Evolutionary conservation across 37 sponge, comb jelly and placozoan species (phyloP), one percentile per base, ranked within the genome.

Genomic region (Spongilla lacustris): DNA sequence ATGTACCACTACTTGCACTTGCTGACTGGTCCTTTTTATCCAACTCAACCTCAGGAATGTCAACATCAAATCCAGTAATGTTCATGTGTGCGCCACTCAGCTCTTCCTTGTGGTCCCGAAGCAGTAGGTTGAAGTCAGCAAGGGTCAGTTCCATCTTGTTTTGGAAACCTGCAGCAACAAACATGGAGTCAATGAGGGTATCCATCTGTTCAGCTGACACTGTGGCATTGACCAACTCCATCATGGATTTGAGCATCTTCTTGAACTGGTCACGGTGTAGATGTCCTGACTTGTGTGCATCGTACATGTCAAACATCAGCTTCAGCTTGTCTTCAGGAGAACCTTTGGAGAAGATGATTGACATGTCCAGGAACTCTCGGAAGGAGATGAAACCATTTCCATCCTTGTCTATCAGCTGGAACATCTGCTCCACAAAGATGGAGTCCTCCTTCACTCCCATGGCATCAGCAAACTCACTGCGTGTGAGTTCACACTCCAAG

Each of bases 291-390:
- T 85, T 87, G 76, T 96, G 89, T 22, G 94, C 86, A 66, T 98
- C 98, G 78, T 98, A 98, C 96, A 98, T 95, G 73, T 91, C 92
- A 80, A 98, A 98, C 91, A 98, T 96, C 73, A 98, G 92, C 77
- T 90, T 88, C 79, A 98, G 90, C 79, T 98, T 98, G 81, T 96
- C 95, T 69, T 96, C 96, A 17, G 94, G 92, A 29, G 93, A 90
- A 25, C 97, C 97, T 66, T 94, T 94, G 75, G 91, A 89, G 78
- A 97, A 97, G 74, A 94, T 89, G 71, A 96, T 93, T 66, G 94
- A 89, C 95, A 96, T 92, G 75, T 94, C 89, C 50, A 96, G 82
- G 86, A 96, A 96, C 71, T 98, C 98, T 41, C 93, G 58, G 91
- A 96, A 98, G 30, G 93, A 92, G 66, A 97, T 83, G 75, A 90